Percentiles rank a stretch among this genome's conserved stretches.
phyloP scores from a whole-genome alignment of 2,888 invertebrate species.

The Acholoe squamosa region DNA sequence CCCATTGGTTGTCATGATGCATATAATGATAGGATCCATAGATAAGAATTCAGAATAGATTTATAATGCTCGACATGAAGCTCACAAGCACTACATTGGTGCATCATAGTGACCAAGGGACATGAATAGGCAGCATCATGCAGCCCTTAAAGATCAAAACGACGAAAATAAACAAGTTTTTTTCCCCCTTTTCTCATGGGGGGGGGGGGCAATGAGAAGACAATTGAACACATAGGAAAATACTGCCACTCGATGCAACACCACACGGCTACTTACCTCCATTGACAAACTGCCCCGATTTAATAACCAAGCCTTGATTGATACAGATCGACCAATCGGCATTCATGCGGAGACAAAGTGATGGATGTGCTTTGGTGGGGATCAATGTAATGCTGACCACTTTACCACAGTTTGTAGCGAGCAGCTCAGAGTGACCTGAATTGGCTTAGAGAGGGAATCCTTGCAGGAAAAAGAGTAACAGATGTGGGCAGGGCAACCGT shows the following conservation, averaged over 20 bases:
- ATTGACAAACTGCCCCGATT: not conserved
- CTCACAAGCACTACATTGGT: no score
- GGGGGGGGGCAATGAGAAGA: not conserved
- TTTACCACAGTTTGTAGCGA: slow-evolving; percentile 13
- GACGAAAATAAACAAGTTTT: no score
- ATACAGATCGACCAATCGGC: slow-evolving; percentile 40
- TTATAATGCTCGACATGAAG: no score
- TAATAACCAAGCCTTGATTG: slow-evolving; percentile 19
- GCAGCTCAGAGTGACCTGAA: not conserved
- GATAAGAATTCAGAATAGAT: no score
- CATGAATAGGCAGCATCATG: no score
- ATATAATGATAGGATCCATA: no score
- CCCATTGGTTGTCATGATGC: no score
- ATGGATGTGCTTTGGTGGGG: slow-evolving; percentile 36
- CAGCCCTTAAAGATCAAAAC: no score
- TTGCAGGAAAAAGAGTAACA: not conserved
- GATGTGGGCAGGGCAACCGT: not conserved
- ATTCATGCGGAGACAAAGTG: slow-evolving; percentile 25
- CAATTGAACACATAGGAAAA: not conserved
- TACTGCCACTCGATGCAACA: not conserved
- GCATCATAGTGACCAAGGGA: no score
- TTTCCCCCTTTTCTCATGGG: no score
- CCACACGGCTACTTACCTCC: not conserved
- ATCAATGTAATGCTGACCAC: slow-evolving; percentile 41
- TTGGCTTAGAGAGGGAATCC: not conserved